Conservation (phyloP, 2,113 vertebrate genomes). For the Microtus pennsylvanicus region DNA sequence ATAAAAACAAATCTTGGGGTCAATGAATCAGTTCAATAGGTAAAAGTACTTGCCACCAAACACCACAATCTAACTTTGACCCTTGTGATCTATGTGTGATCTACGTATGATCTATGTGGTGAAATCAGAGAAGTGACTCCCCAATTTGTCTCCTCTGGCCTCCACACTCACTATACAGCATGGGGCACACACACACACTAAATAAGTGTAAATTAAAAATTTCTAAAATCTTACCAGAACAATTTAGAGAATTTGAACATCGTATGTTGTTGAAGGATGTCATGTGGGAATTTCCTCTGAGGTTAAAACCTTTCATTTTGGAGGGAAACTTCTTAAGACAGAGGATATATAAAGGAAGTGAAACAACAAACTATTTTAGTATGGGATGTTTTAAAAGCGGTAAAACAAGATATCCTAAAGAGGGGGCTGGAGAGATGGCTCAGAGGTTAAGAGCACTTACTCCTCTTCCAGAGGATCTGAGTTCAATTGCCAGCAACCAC, state of each 20-base stretch:
- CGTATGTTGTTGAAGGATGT: neutral
- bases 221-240: neutral
- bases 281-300: neutral
- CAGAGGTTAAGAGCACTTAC: no score
- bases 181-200: neutral
- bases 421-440: no score
- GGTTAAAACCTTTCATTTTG: neutral
- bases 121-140: neutral
- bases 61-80: neutral
- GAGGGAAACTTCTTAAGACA: neutral
- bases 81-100: neutral
- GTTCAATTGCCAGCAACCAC: no score
- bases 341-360: neutral
- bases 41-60: neutral
- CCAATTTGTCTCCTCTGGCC: neutral
- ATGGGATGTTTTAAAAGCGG: neutral
- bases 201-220: neutral
- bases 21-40: no score
- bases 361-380: neutral
- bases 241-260: neutral
- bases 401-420: neutral
- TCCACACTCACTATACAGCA: neutral
- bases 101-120: neutral
- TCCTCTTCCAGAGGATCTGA: no score
- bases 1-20: neutral